These are phyloP conservation scores for Echinops telfairi DNA, from an alignment of 2,113 vertebrate species.

Conservation along the genomic window DNA sequence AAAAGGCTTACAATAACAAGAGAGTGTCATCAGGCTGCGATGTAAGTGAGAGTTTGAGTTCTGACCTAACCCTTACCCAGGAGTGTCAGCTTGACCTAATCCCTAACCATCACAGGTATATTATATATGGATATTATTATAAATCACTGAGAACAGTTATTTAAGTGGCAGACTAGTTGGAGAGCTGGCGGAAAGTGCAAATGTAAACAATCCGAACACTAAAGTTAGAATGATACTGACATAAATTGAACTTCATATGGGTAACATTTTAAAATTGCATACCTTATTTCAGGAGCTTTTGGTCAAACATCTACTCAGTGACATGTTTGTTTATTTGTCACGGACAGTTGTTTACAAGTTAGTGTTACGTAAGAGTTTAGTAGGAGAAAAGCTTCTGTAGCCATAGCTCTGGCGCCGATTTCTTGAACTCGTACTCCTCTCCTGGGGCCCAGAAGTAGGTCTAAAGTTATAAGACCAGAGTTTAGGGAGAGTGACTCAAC, in stretches of 20 bases:
- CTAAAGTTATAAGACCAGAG: constrained; percentile 4
- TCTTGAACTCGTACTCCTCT: constrained; percentile 16
- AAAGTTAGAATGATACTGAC: constrained; percentile 15
- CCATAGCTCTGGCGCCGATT: neutral
- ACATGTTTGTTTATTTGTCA: neutral
- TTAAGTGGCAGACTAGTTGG: neutral
- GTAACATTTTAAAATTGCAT: neutral
- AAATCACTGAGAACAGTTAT: neutral
- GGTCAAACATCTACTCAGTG: neutral
- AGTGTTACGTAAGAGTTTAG: constrained; percentile 15
- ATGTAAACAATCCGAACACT: neutral
- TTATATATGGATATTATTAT: no score
- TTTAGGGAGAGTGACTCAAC: constrained; percentile 25
- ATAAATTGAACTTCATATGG: neutral
- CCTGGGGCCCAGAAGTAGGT: constrained; percentile 30
- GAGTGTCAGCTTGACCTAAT: no score
- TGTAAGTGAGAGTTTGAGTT: no score
- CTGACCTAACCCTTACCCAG: no score
- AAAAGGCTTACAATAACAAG: no score
- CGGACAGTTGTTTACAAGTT: neutral
- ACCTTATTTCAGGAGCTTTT: neutral
- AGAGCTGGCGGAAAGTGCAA: neutral
- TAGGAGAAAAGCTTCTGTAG: neutral
- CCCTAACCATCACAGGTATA: no score
- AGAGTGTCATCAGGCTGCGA: no score